A percentile compares a stretch with the other conserved stretches of the same genome.
phyloP scores from a whole-genome alignment of 2,113 vertebrate genomes.

The Ammodramus savannarum region DNA sequence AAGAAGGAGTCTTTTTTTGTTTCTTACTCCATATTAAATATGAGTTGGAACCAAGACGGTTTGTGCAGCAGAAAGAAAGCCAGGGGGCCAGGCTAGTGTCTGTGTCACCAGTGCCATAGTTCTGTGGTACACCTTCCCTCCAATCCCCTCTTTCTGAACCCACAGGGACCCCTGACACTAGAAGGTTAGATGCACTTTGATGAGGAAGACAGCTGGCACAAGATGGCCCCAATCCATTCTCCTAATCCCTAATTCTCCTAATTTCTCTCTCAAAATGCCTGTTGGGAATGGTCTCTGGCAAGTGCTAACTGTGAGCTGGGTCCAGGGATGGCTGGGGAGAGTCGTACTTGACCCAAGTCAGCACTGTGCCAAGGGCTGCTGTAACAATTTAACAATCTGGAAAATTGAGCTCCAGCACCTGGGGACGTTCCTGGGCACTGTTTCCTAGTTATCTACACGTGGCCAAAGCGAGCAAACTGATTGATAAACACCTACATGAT shows the following conservation, averaged over 20 bases:
- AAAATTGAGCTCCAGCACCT: slow-evolving; percentile 43
- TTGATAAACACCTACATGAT: background rate
- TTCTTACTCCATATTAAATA: background rate
- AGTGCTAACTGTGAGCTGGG: background rate
- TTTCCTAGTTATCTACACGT: background rate
- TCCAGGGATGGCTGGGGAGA: slow-evolving; percentile 11
- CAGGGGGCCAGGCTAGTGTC: background rate
- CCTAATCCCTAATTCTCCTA: background rate
- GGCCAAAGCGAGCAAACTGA: background rate
- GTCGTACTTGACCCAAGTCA: slow-evolving; percentile 11
- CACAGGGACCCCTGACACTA: background rate
- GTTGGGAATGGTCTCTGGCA: background rate
- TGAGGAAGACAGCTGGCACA: slow-evolving; percentile 1
- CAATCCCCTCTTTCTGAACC: background rate
- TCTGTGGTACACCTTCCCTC: background rate
- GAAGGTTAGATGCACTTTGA: background rate
- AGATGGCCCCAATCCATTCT: background rate
- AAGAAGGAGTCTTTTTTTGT: background rate
- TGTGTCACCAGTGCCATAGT: fast-evolving
- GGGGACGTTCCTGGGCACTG: background rate
- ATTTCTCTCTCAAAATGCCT: background rate
- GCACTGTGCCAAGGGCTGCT: background rate
- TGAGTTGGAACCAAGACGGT: fast-evolving
- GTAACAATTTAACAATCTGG: slow-evolving; percentile 4
- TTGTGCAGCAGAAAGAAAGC: background rate